These are phyloP conservation scores for Chirona hameri DNA, from an alignment of 2,888 invertebrate genomes.

Conservation along the genomic window DNA sequence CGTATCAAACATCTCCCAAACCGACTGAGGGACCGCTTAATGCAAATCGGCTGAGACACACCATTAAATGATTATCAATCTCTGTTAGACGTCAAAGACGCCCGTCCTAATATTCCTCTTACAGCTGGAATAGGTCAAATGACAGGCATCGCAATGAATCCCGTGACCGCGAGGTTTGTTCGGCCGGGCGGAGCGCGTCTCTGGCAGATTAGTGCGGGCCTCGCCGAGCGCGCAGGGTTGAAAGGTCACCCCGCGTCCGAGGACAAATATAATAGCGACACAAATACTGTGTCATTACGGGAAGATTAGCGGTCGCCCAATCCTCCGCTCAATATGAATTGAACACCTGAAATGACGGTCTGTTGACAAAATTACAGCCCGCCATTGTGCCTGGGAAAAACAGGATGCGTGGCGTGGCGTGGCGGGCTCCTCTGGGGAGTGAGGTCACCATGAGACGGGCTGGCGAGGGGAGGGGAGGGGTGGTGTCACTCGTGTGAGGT, in stretches of 20 bases:
- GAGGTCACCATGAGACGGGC: not conserved
- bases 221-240: not conserved
- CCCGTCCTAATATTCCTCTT: not conserved
- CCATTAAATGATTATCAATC: conserved; percentile 11
- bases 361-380: conserved; percentile 23
- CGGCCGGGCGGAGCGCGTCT: not conserved
- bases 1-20: not conserved
- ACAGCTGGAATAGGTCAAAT: not conserved
- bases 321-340: conserved; percentile 23
- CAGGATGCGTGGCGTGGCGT: not conserved
- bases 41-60: not conserved
- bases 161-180: conserved; percentile 25
- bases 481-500: not conserved
- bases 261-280: not conserved
- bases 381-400: not conserved
- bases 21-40: not conserved
- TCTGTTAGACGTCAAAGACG: conserved; percentile 8
- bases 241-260: not conserved
- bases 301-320: not conserved
- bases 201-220: not conserved
- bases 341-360: conserved; percentile 27
- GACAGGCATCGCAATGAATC: not conserved
- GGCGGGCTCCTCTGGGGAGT: not conserved
- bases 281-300: conserved; percentile 12
- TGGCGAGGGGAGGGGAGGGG: not conserved